Conservation (phyloP, 2,888 invertebrate species). For the Xiphydria camelus region DNA sequence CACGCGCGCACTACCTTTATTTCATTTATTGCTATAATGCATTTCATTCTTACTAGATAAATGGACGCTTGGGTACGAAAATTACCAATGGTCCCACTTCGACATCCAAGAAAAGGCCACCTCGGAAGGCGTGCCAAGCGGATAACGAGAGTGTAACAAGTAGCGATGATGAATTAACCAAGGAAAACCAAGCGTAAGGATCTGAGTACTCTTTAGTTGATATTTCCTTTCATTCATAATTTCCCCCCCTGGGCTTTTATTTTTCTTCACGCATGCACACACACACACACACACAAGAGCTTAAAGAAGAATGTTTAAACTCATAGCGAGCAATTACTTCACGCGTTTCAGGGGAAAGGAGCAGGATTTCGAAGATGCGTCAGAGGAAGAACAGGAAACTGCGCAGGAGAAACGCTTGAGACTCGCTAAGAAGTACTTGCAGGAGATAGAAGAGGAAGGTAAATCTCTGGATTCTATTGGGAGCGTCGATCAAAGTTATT, state of each 20-base stretch:
- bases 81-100: slow-evolving; percentile 15
- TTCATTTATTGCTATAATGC: not conserved
- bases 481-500: not conserved
- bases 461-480: slow-evolving; percentile 16
- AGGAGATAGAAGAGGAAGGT: slow-evolving; percentile 82
- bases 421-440: slow-evolving; percentile 85
- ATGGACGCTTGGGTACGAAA: slow-evolving; percentile 21
- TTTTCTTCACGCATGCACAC: no score
- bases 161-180: slow-evolving; percentile 51
- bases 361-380: slow-evolving; percentile 51
- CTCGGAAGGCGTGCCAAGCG: slow-evolving; percentile 25
- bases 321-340: not conserved
- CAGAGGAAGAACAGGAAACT: slow-evolving; percentile 72
- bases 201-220: no score
- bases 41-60: slow-evolving; percentile 23
- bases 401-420: slow-evolving; percentile 89
- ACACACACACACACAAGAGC: no score
- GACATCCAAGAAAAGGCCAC: slow-evolving; percentile 28
- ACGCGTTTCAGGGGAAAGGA: slow-evolving; percentile 7
- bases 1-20: not conserved
- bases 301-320: not conserved
- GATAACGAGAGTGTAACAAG: slow-evolving; percentile 53
- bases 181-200: slow-evolving; percentile 42
- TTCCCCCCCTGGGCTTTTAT: no score
- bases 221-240: not conserved